Evolutionary conservation across 2,888 invertebrate species (phyloP), one percentile per base, ranked within the genome.

Genomic region (Strigamia crassipes): DNA sequence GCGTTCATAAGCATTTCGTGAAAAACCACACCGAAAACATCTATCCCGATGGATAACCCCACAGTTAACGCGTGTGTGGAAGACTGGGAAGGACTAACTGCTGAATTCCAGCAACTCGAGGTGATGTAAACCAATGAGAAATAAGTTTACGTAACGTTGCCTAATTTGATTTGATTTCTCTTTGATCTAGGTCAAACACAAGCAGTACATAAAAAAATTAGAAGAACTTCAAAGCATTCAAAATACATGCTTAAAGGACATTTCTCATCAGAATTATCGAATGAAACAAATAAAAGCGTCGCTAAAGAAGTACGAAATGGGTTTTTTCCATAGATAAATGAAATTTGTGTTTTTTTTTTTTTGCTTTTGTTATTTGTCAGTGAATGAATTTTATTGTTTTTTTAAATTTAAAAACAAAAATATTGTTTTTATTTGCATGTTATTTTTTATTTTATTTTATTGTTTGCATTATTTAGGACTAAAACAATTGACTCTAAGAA

Each of bases 231-330:
- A 93, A 80, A 92, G 92, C 85, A 90, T 94, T 77, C 97, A 97
- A 88, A 92, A 93, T 86, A 92, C 94, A 91, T 97, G 97, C 89
- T 89, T 94, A 86, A 94, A 94, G 87, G 95, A 95, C 86, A 92
- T 98, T 84, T 92, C 92, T 85, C 97, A 98, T 89, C 97, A 98
- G 88, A 92, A 94, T 85, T 97, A 98, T 89, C 92, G 96, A 83
- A 92, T 97, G 89, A 92, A 92, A 61, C 91, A 94, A 86, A 94
- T 99, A 86, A 90, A 90, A 42, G 92, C 92, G 85, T 92, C 93
- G 81, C 87, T 97, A 82, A 93, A 93, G 89, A 93, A 92, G 96
- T 96, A 90, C 92, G 92, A 89, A 66, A 9, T 18, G 6, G 13
- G 23, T 66, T 18, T 66, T 66, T 6, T 13, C 6, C 13, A 9